These are phyloP conservation scores for Lepidostoma basale DNA, from an alignment of 1,140 invertebrate species.

Conservation along the genomic window DNA sequence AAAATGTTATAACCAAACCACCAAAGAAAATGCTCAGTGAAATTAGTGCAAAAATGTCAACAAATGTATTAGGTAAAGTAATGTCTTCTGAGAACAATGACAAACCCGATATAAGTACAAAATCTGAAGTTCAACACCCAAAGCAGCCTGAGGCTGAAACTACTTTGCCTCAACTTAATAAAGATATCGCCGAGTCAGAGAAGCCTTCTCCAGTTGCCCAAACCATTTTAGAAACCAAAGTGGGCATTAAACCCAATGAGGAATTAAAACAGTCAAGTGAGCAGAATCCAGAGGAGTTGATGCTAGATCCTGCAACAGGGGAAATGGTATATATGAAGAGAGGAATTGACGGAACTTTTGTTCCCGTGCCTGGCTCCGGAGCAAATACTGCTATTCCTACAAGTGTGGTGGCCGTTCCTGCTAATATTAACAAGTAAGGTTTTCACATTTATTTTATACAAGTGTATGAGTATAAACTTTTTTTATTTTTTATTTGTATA, in stretches of 20 bases:
- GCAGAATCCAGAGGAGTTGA: constrained; percentile 33
- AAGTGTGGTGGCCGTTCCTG: background rate
- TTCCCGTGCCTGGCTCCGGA: constrained; percentile 61
- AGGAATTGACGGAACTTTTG: constrained; percentile 74
- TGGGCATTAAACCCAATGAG: background rate
- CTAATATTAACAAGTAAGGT: constrained; percentile 6
- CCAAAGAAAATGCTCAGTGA: constrained; percentile 60
- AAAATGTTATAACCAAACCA: constrained; percentile 54
- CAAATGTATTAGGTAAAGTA: constrained; percentile 20
- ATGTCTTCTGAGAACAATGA: background rate
- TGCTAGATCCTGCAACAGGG: constrained; percentile 80
- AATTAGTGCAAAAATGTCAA: constrained; percentile 54
- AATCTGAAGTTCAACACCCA: background rate
- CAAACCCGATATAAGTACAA: constrained; percentile 7
- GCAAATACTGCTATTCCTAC: background rate
- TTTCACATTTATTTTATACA: constrained; percentile 6
- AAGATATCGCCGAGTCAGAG: background rate
- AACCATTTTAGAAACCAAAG: background rate
- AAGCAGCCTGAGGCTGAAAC: background rate
- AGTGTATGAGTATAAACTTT: background rate
- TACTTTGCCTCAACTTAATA: background rate
- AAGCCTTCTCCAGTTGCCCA: background rate
- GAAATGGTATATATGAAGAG: constrained; percentile 73
- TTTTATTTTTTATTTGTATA: background rate
- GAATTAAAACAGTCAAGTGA: background rate